Percentiles rank a stretch among this genome's conserved stretches.
Conservation (phyloP, 2,113 vertebrate genomes). For the Dolichotis patagonum region DNA sequence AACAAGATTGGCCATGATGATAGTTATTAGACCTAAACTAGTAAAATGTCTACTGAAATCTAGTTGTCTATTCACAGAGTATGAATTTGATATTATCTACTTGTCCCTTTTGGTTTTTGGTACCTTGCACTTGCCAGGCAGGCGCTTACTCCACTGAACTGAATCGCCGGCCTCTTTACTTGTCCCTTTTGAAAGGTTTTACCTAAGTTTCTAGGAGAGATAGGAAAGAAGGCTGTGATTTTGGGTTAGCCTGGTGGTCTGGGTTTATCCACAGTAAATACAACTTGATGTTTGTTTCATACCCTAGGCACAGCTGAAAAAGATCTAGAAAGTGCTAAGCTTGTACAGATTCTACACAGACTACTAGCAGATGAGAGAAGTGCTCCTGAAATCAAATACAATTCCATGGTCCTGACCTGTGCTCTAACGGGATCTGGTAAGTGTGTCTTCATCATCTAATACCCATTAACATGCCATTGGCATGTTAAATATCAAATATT, state of each 20-base stretch:
- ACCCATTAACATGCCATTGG: background rate
- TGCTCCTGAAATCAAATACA: conserved; percentile 98
- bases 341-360: conserved; percentile 96
- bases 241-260: background rate
- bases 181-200: background rate
- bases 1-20: background rate
- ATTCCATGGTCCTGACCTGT: conserved; percentile 99
- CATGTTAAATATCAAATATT: conserved; percentile 14
- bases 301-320: conserved; percentile 94
- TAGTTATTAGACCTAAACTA: conserved; percentile 9
- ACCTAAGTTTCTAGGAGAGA: background rate
- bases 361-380: conserved; percentile 96
- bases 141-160: no score
- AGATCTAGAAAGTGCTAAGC: conserved; percentile 93
- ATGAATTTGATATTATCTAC: conserved; percentile 38
- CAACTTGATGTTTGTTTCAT: conserved; percentile 55
- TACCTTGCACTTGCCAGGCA: no score
- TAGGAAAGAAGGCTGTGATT: background rate
- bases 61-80: background rate
- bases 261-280: background rate
- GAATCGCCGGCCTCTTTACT: background rate
- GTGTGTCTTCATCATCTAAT: conserved; percentile 59
- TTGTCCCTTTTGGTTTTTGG: background rate
- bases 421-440: conserved; percentile 96
- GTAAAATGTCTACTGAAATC: conserved; percentile 28